Percentiles rank a stretch among this genome's conserved stretches.
Evolutionary conservation across 2,113 vertebrate species (phyloP).

Genomic region (Microtus montanus): DNA sequence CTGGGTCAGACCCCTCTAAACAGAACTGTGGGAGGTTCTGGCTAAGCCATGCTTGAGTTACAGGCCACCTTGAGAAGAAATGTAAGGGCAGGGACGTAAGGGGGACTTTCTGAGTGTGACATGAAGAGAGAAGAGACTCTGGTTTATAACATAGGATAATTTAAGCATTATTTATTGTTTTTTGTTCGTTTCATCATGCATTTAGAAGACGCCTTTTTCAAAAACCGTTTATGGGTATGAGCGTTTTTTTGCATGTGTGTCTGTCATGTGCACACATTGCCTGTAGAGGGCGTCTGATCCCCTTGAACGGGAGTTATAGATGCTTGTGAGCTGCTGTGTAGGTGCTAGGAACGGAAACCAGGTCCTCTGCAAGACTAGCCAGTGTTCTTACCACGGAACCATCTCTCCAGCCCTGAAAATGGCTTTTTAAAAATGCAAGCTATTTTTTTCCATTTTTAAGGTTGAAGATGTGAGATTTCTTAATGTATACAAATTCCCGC

Average conservation of each 20-base stretch:
- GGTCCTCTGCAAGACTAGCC: background rate
- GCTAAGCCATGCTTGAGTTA: background rate
- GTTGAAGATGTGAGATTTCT: background rate
- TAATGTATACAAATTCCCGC: background rate
- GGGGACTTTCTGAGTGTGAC: background rate
- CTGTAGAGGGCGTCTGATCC: background rate
- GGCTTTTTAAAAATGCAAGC: background rate
- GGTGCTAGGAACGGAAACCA: background rate
- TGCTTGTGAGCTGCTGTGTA: background rate
- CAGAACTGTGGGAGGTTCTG: background rate
- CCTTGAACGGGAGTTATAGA: background rate
- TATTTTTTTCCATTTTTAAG: background rate
- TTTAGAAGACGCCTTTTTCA: background rate
- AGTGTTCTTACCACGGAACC: background rate
- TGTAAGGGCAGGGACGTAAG: background rate
- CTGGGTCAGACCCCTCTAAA: background rate
- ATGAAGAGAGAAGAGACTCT: background rate
- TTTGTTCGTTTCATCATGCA: slow-evolving; percentile 3
- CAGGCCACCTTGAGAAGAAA: background rate
- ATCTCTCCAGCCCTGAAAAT: background rate
- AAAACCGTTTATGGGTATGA: background rate
- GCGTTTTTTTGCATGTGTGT: no score
- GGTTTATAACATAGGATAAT: background rate
- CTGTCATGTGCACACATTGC: background rate
- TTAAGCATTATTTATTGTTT: background rate